A percentile compares a stretch with the other conserved stretches of the same genome.
Evolutionary conservation across 2,113 vertebrate species (phyloP).

Genomic region (Hystrix cristata): DNA sequence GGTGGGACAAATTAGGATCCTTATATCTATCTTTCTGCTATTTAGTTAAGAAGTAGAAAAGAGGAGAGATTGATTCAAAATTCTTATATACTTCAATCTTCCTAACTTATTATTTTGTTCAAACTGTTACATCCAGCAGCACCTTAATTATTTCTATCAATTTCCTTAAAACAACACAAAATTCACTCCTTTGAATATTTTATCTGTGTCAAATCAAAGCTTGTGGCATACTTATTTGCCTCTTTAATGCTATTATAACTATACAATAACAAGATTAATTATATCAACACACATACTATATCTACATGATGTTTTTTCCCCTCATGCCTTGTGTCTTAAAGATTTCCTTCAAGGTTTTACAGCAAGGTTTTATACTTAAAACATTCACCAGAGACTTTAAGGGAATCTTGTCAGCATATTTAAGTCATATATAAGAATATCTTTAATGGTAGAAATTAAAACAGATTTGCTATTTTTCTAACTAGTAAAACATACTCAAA

Average conservation of each 20-base stretch:
- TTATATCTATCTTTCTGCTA: background rate
- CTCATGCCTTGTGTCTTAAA: background rate
- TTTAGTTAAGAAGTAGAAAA: background rate
- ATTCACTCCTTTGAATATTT: background rate
- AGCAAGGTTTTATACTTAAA: background rate
- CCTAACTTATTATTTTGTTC: background rate
- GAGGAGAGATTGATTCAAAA: background rate
- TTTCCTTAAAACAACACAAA: background rate
- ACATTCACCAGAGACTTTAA: background rate
- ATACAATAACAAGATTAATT: background rate
- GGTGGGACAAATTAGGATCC: background rate
- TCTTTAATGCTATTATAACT: background rate
- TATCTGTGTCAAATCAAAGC: constrained; percentile 16
- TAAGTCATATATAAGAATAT: background rate
- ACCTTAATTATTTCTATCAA: background rate
- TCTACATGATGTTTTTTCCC: background rate
- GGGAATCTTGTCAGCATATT: background rate
- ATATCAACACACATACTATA: background rate
- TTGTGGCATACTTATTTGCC: background rate
- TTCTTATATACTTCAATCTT: background rate
- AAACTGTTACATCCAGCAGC: background rate
- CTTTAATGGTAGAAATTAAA: background rate
- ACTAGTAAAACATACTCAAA: background rate
- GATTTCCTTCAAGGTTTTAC: background rate
- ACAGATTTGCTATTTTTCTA: constrained; percentile 11